These are phyloP conservation scores for Globia sparganii DNA, from an alignment of 2,888 invertebrate genomes.

Conservation along the genomic window DNA sequence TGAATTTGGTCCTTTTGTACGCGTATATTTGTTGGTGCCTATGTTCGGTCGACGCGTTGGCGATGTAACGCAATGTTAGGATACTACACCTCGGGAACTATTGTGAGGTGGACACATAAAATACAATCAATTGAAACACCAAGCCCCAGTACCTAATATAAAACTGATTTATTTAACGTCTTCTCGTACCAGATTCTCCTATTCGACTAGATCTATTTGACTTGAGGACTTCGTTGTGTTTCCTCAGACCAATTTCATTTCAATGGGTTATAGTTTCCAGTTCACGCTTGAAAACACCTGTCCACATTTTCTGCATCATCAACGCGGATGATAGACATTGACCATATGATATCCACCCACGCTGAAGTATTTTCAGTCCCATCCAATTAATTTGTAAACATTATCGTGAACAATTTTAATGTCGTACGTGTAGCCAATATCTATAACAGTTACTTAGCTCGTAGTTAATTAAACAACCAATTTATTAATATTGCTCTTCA, in stretches of 20 bases:
- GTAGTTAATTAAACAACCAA: constrained; percentile 36
- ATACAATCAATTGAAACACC: constrained; percentile 44
- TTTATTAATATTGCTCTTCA: constrained; percentile 42
- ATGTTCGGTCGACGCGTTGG: constrained; percentile 56
- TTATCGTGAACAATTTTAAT: constrained; percentile 35
- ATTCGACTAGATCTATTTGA: neutral
- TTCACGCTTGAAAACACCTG: neutral
- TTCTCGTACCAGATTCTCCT: constrained; percentile 11
- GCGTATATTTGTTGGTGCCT: neutral
- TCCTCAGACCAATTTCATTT: neutral
- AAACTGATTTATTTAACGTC: constrained; percentile 17
- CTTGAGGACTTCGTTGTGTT: neutral
- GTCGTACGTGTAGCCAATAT: constrained; percentile 30
- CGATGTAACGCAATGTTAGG: constrained; percentile 49
- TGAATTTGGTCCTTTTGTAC: constrained; percentile 46
- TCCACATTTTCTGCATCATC: neutral
- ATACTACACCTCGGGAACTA: constrained; percentile 39
- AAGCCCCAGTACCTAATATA: neutral
- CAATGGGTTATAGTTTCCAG: neutral
- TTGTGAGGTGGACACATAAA: constrained; percentile 46
- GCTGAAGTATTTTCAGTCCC: constrained; percentile 16
- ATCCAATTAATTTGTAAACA: constrained; percentile 28
- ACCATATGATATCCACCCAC: neutral
- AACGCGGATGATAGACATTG: neutral
- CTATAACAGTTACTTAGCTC: constrained; percentile 34